These are phyloP conservation scores for Pristionchus entomophagus DNA, from an alignment of 2,888 invertebrate species.

Conservation along the genomic window DNA sequence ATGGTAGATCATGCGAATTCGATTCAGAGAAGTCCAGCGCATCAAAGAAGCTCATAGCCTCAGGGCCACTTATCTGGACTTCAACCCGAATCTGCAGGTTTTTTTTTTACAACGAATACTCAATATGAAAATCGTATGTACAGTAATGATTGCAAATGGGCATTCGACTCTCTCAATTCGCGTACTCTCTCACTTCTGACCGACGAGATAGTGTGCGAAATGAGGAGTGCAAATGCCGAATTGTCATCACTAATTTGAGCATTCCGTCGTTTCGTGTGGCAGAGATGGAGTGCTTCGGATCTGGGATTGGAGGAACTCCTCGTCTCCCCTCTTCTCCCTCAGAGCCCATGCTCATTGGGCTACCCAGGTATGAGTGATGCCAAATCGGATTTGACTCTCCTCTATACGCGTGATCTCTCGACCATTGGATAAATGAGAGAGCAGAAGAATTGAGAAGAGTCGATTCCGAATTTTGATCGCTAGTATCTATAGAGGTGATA, in stretches of 20 bases:
- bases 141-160: too few species aligned
- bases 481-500: too few species aligned
- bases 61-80: constrained; percentile 90
- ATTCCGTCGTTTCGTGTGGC: constrained; percentile 87
- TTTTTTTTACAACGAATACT: not conserved
- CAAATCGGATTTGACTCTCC: too few species aligned
- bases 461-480: too few species aligned
- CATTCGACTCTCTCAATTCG: too few species aligned
- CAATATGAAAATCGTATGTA: constrained; percentile 59
- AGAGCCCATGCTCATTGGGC: constrained; percentile 80
- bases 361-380: constrained; percentile 66
- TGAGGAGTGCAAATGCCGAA: too few species aligned
- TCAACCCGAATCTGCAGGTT: constrained; percentile 88
- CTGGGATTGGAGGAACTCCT: constrained; percentile 90
- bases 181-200: too few species aligned
- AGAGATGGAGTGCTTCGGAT: constrained; percentile 95
- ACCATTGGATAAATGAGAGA: too few species aligned
- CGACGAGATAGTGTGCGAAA: too few species aligned
- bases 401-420: not conserved
- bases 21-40: constrained; percentile 83
- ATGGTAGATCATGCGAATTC: too few species aligned
- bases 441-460: too few species aligned
- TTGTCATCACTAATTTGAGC: too few species aligned
- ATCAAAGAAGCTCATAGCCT: constrained; percentile 92
- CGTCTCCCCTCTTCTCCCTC: constrained; percentile 83